A percentile compares a stretch with the other conserved stretches of the same genome.
These are phyloP conservation scores for Cynocephalus volans DNA, from an alignment of 2,113 vertebrate species.

Conservation along the genomic window DNA sequence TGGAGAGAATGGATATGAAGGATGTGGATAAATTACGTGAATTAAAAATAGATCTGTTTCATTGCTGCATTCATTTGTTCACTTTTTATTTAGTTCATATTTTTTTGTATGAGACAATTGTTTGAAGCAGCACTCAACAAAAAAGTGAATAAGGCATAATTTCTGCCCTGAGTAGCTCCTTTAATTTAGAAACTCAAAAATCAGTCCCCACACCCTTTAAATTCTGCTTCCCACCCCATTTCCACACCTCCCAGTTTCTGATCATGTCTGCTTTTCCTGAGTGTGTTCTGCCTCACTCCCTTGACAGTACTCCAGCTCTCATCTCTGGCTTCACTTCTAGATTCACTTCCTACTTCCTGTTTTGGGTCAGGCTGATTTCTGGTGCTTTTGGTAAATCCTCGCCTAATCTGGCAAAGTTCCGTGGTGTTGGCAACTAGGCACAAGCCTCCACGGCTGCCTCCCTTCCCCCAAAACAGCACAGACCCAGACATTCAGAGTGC, in stretches of 20 bases:
- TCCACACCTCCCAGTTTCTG: not conserved
- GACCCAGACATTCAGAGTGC: not conserved
- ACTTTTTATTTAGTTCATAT: not conserved
- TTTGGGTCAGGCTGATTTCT: not conserved
- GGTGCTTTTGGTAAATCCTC: slow-evolving; percentile 11
- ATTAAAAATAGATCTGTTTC: not conserved
- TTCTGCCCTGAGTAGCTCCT: not conserved
- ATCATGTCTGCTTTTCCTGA: slow-evolving; percentile 21
- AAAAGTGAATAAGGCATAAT: not conserved
- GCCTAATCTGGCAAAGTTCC: not conserved
- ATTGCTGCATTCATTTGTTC: not conserved
- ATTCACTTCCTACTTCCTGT: slow-evolving; percentile 13
- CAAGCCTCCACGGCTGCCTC: not conserved
- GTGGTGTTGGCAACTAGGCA: not conserved
- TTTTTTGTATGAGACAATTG: not conserved
- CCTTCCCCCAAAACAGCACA: not conserved
- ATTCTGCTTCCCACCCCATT: not conserved
- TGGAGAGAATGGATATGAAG: not conserved
- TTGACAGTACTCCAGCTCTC: not conserved
- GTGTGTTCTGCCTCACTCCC: not conserved
- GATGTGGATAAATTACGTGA: not conserved
- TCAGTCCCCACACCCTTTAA: not conserved
- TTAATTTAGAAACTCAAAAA: not conserved
- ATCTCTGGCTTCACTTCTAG: slow-evolving; percentile 36
- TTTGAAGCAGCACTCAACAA: not conserved